Conservation (phyloP, 1,140 invertebrate genomes). For the Arion vulgaris region DNA sequence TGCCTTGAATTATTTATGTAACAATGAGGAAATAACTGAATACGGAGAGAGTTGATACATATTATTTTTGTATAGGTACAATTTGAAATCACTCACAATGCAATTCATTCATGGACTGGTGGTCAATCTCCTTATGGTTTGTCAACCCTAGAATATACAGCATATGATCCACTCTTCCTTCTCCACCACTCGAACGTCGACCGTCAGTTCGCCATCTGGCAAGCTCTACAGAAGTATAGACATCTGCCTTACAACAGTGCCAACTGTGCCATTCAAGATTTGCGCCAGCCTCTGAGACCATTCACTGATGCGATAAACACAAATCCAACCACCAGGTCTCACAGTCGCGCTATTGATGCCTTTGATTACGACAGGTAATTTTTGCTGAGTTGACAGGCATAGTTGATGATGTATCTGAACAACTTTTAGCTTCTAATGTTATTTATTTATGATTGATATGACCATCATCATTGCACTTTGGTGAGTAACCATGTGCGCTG, state of each 20-base stretch:
- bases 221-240: conserved; percentile 17
- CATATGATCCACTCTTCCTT: conserved; percentile 50
- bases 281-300: conserved; percentile 39
- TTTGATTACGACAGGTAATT: conserved; percentile 44
- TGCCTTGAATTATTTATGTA: too few species aligned
- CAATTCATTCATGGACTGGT: conserved; percentile 42
- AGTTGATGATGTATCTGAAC: too few species aligned
- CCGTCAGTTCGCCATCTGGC: conserved; percentile 13
- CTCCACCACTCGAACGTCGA: conserved; percentile 32
- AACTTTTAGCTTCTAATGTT: too few species aligned
- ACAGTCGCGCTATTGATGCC: conserved; percentile 38
- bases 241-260: conserved; percentile 46
- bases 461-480: too few species aligned
- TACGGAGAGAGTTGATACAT: too few species aligned
- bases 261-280: conserved; percentile 44
- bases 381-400: too few species aligned
- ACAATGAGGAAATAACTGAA: too few species aligned
- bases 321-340: conserved; percentile 37
- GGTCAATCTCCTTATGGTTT: conserved; percentile 1
- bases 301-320: conserved; percentile 39
- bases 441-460: too few species aligned
- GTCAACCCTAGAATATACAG: conserved; percentile 42
- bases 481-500: too few species aligned
- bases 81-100: conserved; percentile 50
- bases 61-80: conserved; percentile 43